These are phyloP conservation scores for Ursus arctos DNA, from an alignment of 2,113 vertebrate genomes.

Conservation along the genomic window DNA sequence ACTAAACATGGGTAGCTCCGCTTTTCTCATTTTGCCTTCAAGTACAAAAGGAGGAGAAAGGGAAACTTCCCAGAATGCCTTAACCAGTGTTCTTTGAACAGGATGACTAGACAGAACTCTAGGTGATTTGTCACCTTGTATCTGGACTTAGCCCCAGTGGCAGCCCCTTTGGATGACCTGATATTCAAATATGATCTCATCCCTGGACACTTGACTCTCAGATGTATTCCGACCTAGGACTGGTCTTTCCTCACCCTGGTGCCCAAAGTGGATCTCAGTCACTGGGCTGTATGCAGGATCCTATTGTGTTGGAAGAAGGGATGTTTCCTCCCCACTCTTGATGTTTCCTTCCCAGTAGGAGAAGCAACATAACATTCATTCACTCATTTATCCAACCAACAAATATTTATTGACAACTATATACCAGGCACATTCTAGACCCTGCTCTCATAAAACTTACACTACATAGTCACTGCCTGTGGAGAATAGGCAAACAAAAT, in stretches of 20 bases:
- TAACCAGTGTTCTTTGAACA: not conserved
- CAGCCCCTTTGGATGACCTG: not conserved
- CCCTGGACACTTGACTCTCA: too few relatives aligned
- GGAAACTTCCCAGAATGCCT: not conserved
- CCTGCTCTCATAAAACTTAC: not conserved
- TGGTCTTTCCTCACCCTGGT: not conserved
- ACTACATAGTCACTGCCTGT: not conserved
- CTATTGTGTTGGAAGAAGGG: not conserved
- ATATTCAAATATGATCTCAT: not conserved
- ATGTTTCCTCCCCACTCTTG: not conserved
- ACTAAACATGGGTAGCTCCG: not conserved
- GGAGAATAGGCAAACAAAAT: not conserved
- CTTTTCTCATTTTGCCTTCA: not conserved
- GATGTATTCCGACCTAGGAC: too few relatives aligned
- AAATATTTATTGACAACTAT: not conserved
- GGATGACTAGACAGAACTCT: not conserved
- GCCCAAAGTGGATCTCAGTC: not conserved
- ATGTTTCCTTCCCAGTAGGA: not conserved
- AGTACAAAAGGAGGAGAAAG: not conserved
- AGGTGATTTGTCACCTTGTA: not conserved
- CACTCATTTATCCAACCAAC: not conserved
- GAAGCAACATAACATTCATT: not conserved
- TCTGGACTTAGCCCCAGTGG: not conserved
- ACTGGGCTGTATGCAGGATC: not conserved
- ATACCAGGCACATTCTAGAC: not conserved